phyloP scores from a whole-genome alignment of 2,888 invertebrate genomes.

The Lysandra coridon region DNA sequence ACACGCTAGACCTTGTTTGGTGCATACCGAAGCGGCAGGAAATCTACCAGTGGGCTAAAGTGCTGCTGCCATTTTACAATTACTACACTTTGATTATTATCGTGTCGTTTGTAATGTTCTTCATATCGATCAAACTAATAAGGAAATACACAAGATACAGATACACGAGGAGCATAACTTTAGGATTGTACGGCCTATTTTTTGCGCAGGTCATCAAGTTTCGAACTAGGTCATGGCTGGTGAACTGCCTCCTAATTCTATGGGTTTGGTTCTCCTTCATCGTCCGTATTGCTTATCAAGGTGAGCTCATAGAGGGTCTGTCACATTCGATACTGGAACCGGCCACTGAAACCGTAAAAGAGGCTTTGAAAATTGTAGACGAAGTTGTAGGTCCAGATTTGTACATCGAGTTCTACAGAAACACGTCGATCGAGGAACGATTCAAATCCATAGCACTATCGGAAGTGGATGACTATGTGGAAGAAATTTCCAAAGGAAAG shows the following conservation, averaged over 20 bases:
- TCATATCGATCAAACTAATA: constrained; percentile 42
- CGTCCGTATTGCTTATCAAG: constrained; percentile 59
- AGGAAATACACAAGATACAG: constrained; percentile 42
- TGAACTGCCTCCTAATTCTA: constrained; percentile 51
- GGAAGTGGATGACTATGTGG: constrained; percentile 43
- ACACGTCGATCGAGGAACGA: constrained; percentile 45
- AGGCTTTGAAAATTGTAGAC: constrained; percentile 50
- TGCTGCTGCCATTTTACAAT: constrained; percentile 52
- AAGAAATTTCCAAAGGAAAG: constrained; percentile 49
- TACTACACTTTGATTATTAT: constrained; percentile 47
- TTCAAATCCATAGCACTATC: constrained; percentile 43
- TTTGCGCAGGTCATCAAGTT: constrained; percentile 54
- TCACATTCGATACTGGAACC: constrained; percentile 52
- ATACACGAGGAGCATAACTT: constrained; percentile 43
- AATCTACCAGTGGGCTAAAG: constrained; percentile 52
- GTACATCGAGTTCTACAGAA: constrained; percentile 46
- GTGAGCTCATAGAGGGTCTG: constrained; percentile 53
- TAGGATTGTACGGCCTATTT: constrained; percentile 51
- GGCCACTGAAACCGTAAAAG: constrained; percentile 47
- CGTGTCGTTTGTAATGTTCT: constrained; percentile 45
- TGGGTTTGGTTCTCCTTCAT: constrained; percentile 65
- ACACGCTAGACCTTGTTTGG: constrained; percentile 51
- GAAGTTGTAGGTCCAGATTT: constrained; percentile 50
- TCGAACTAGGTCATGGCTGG: constrained; percentile 47
- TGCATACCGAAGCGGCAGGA: constrained; percentile 52